Evolutionary conservation across 2,113 vertebrate species (phyloP).

Genomic region (Carettochelys insculpta): DNA sequence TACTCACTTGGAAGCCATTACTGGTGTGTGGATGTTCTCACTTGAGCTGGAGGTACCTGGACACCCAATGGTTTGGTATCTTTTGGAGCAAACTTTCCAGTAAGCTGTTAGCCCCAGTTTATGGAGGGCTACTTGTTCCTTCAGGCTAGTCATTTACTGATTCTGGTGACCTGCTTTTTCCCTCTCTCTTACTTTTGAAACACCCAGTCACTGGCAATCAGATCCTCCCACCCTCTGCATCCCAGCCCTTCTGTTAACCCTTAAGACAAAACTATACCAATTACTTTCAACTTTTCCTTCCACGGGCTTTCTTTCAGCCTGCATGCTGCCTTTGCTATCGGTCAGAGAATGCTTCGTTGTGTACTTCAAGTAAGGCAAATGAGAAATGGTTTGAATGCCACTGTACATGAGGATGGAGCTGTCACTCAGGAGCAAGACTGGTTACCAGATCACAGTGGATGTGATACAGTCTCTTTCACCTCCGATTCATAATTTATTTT

Average conservation of each 20-base stretch:
- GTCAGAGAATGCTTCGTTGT: neutral
- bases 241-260: neutral
- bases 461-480: conserved; percentile 16
- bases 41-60: neutral
- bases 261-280: neutral
- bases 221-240: neutral
- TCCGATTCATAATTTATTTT: conserved; percentile 37
- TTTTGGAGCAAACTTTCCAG: neutral
- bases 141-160: neutral
- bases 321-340: neutral
- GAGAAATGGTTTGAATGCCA: conserved; percentile 10
- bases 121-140: neutral
- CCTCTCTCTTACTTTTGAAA: neutral
- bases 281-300: neutral
- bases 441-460: conserved; percentile 11
- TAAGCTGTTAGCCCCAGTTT: neutral
- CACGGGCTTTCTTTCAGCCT: neutral
- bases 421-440: neutral
- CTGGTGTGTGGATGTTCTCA: neutral
- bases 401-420: neutral
- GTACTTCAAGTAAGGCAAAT: neutral
- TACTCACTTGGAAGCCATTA: neutral
- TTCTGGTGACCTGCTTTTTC: neutral
- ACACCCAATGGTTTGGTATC: neutral
- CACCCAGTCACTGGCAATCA: neutral